Base-by-base conservation (phyloP, 2,113 vertebrate genomes). In the Rutilus rutilus region DNA sequence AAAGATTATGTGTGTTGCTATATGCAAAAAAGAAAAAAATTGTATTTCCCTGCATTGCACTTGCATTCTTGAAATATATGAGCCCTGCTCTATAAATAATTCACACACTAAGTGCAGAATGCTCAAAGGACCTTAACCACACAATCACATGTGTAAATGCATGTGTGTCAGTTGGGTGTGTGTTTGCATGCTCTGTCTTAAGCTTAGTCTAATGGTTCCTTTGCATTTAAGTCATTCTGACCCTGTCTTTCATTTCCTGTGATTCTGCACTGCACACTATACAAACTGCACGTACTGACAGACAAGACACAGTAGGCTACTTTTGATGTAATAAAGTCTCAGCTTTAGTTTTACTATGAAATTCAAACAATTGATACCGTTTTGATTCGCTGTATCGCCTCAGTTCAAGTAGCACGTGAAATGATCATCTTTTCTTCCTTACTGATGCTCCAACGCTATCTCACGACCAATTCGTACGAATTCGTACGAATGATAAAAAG, bases 41-140 rank as follows among this genome's bases (percentile, higher is more conserved):
- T 0, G 1, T 7, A 42, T 42, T 42, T 42, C 39, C 1, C 39
- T 42, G 39, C 39, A 42, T 8, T 78, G 54, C 52, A 8, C 74
- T 39, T 64, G n/a, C 39, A 71, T 82, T 65, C 45, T 75, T 59
- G 15, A 47, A 80, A 30, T 60, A 64, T 65, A 21, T 57, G 14
- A 47, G 64, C n/a, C 19, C 45, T 21, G 36, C 19, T 50, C 21
- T 78, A 83, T 82, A 83, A 76, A 82, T 82, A 42, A 86, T 82
- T 30, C 78, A 87, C 11, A 17, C 12, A 27, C 71, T 42, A 82
- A 86, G 73, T 50, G 81, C 60, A 83, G 14, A 69, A 77, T 50
- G 27, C 75, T 47, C 59, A 23, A 30, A 78, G 76, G 76, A 78
- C 52, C 25, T 36, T 78, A 75, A 36, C 19, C 10, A n/a, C 57